Base-by-base conservation (phyloP, 2,888 invertebrate species). In the Dolichomitus sp. region DNA sequence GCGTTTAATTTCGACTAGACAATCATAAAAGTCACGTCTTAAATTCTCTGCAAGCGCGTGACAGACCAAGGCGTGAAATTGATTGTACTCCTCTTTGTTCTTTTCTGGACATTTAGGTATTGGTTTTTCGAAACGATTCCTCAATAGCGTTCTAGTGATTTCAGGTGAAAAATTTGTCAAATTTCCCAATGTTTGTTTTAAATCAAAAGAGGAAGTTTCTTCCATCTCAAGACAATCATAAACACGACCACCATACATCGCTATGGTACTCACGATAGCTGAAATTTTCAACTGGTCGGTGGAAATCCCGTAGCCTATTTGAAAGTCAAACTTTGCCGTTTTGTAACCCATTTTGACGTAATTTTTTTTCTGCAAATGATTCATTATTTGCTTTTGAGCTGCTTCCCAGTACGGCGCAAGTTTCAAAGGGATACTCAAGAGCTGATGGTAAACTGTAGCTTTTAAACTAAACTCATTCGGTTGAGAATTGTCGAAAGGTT, bases 41-140 rank as follows among this genome's bases (percentile, higher is more conserved):
- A 9, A 14, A n/a, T 79, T 48, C 12, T 72, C 68, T 0, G 37
- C 30, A 12, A 83, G n/a, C 0, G 83, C 54, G 12, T 83, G 78
- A 78, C 90, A 90, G 14, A 87, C 30, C 1, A 86, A 59, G 4
- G 73, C 74, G 5, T 87, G 74, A 52, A 85, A 80, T 59, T 81
- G 50, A 12, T 70, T 83, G 42, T n/a, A 76, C 11, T 5, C 5
- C 0, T 19, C 17, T 0, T n/a, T 69, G 2, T 45, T 65, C 11
- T 68, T 68, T 0, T 23, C 1, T 2, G 69, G 33, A 50, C 52
- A n/a, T 17, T 63, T 63, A 1, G 69, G 50, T 1, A 85, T 65
- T 5, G 65, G n/a, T 59, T 61, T 84, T 0, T 45, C 52, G 2
- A 89, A 27, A 5, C 54, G 83, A 1, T 40, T 77, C 27, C 33